Percentiles rank a stretch among this genome's conserved stretches.
phyloP scores from a whole-genome alignment of 2,888 invertebrate genomes.

The Lampropteryx suffumata region DNA sequence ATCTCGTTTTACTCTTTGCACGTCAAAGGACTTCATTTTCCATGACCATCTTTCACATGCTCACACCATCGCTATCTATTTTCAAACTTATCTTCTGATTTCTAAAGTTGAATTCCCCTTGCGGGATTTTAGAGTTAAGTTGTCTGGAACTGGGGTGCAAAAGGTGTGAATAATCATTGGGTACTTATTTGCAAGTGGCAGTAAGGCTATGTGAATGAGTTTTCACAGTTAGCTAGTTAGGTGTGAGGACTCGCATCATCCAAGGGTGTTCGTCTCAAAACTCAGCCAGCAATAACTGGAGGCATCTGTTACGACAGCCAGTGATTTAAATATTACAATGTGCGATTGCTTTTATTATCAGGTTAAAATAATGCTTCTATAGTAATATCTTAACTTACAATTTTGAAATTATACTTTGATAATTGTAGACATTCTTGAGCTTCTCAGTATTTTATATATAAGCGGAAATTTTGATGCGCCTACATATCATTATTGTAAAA shows the following conservation, averaged over 20 bases:
- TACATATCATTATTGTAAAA: too few relatives aligned
- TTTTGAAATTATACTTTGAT: too few relatives aligned
- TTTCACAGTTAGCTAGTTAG: slow-evolving; percentile 57
- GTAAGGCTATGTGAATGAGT: slow-evolving; percentile 52
- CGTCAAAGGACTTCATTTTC: slow-evolving; percentile 52
- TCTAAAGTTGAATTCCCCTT: slow-evolving; percentile 31
- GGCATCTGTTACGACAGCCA: slow-evolving; percentile 45
- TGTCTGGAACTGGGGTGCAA: slow-evolving; percentile 23
- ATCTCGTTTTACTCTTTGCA: slow-evolving; percentile 53
- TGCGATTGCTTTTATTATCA: slow-evolving; percentile 33
- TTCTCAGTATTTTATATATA: too few relatives aligned
- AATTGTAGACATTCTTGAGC: too few relatives aligned
- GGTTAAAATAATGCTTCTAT: neutral
- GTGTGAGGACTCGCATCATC: too few relatives aligned
- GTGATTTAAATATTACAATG: slow-evolving; percentile 59
- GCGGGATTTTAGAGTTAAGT: slow-evolving; percentile 16
- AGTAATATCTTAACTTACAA: neutral
- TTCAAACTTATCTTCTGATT: slow-evolving; percentile 9
- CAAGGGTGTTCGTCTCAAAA: slow-evolving; percentile 31
- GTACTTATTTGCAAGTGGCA: slow-evolving; percentile 59
- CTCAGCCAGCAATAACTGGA: slow-evolving; percentile 48
- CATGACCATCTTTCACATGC: slow-evolving; percentile 32
- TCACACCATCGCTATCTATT: slow-evolving; percentile 15
- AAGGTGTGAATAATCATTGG: slow-evolving; percentile 60
- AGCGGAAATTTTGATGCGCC: too few relatives aligned